A percentile compares a stretch with the other conserved stretches of the same genome.
phyloP scores from a whole-genome alignment of 2,888 invertebrate species.

The Callimorpha dominula region DNA sequence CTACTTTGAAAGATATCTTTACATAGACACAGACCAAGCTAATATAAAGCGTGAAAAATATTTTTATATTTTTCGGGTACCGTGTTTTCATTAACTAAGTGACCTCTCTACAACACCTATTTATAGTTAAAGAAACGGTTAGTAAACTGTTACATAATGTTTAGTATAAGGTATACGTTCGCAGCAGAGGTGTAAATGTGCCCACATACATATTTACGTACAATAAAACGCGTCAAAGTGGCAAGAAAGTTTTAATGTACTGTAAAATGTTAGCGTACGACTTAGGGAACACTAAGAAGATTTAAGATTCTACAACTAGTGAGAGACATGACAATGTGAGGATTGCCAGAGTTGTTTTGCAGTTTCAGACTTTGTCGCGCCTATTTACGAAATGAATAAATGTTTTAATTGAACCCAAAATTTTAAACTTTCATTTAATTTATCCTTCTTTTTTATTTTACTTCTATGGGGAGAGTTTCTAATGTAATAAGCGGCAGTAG shows the following conservation, averaged over 20 bases:
- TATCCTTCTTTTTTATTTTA: too few relatives aligned
- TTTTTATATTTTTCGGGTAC: too few relatives aligned
- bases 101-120: background rate
- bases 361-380: background rate
- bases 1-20: too few relatives aligned
- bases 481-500: too few relatives aligned
- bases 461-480: too few relatives aligned
- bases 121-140: background rate
- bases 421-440: background rate
- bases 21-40: too few relatives aligned
- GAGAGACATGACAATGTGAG: constrained; percentile 1
- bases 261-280: constrained; percentile 5
- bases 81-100: background rate
- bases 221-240: background rate
- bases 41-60: too few relatives aligned
- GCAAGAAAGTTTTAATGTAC: constrained; percentile 3
- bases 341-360: background rate
- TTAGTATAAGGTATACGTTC: background rate
- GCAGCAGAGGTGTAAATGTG: background rate
- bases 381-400: background rate
- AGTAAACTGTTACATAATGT: background rate
- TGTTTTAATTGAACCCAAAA: background rate
- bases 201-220: background rate
- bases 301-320: constrained; percentile 3
- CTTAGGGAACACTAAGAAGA: constrained; percentile 6